Conservation (phyloP, 2,888 invertebrate species). For the Andrena fulva region DNA sequence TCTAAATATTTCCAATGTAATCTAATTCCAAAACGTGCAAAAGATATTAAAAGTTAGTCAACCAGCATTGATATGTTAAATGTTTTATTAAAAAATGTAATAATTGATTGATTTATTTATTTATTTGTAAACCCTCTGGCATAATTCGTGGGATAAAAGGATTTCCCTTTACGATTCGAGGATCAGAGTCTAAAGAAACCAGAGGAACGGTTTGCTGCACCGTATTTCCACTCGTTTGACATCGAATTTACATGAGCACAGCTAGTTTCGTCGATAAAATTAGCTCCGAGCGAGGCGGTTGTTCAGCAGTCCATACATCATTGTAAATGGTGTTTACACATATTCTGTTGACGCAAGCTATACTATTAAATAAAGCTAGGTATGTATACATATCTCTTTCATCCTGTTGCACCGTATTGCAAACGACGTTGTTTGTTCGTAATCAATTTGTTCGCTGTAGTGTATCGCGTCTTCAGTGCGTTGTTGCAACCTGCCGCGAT, state of each 20-base stretch:
- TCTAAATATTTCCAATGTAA: background rate
- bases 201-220: background rate
- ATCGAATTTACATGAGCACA: background rate
- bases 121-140: too few species aligned
- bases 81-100: too few species aligned
- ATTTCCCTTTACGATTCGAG: background rate
- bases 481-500: background rate
- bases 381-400: too few species aligned
- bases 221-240: background rate
- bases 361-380: background rate
- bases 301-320: background rate
- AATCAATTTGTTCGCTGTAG: background rate
- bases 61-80: too few species aligned
- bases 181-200: background rate
- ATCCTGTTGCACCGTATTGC: too few species aligned
- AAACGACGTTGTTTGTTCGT: constrained; percentile 1
- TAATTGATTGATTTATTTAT: too few species aligned
- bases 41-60: too few species aligned
- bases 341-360: background rate
- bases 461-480: background rate
- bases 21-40: too few species aligned
- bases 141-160: too few species aligned
- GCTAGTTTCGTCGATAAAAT: background rate
- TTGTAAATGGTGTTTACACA: background rate
- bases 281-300: background rate